Conservation (phyloP, 2,797 vertebrate species). For the Bufotes viridis region DNA sequence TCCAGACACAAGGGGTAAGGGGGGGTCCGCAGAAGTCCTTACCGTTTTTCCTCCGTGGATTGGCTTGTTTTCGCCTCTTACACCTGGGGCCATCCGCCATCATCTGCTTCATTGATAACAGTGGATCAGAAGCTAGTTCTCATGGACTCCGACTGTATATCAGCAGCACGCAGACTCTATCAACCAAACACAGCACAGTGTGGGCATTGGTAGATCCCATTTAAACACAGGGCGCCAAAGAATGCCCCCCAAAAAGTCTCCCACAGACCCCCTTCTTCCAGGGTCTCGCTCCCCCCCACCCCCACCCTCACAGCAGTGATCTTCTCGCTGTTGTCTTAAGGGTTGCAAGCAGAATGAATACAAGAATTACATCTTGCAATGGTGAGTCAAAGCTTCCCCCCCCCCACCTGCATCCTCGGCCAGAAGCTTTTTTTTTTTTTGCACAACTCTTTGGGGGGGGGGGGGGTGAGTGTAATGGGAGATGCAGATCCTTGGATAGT, state of each 20-base stretch:
- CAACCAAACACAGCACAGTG: constrained; percentile 86
- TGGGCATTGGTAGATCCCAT: constrained; percentile 80
- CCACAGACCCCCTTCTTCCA: constrained; percentile 58
- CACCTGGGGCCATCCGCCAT: constrained; percentile 95
- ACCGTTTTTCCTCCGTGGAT: constrained; percentile 98
- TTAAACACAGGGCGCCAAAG: constrained; percentile 78
- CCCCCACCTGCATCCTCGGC: constrained; percentile 55
- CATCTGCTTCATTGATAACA: constrained; percentile 98
- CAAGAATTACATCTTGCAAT: constrained; percentile 80
- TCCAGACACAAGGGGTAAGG: constrained; percentile 25
- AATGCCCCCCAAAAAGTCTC: constrained; percentile 68
- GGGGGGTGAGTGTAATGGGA: constrained; percentile 41
- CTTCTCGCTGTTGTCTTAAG: constrained; percentile 71
- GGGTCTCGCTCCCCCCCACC: constrained; percentile 21
- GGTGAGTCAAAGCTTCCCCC: constrained; percentile 71
- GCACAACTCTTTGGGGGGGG: constrained; percentile 30
- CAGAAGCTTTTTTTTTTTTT: background rate
- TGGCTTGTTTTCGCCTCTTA: constrained; percentile 99
- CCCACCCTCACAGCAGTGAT: constrained; percentile 40
- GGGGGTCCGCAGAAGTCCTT: constrained; percentile 77
- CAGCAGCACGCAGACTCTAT: constrained; percentile 86
- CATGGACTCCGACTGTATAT: constrained; percentile 87
- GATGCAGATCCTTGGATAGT: constrained; percentile 51
- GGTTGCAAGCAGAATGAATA: constrained; percentile 75
- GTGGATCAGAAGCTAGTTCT: constrained; percentile 97